Conservation (phyloP, 2,113 vertebrate genomes). For the Seriola aureovittata region DNA sequence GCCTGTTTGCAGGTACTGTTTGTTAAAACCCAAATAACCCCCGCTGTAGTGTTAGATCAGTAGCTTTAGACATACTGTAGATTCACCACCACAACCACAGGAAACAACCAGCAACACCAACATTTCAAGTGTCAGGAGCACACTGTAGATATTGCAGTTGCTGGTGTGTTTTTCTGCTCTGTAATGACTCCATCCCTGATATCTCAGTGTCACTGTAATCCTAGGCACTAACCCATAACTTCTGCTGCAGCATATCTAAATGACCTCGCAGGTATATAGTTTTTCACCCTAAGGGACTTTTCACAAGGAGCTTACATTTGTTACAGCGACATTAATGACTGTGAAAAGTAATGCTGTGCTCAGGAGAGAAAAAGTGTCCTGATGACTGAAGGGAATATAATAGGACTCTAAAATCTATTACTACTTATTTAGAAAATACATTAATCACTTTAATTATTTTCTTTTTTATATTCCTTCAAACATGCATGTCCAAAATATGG, state of each 20-base stretch:
- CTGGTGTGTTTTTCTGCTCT: slow-evolving; percentile 52
- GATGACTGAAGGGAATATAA: background rate
- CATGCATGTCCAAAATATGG: too few relatives aligned
- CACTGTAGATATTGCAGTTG: slow-evolving; percentile 16
- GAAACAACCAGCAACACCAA: slow-evolving; percentile 46
- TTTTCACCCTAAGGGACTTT: background rate
- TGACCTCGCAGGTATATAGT: too few relatives aligned
- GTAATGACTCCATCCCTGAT: slow-evolving; percentile 9
- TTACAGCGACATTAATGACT: background rate
- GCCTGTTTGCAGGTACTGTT: slow-evolving; percentile 85
- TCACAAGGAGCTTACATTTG: background rate
- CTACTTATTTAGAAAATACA: background rate
- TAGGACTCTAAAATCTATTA: background rate
- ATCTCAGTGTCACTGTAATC: slow-evolving; percentile 6
- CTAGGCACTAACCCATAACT: slow-evolving; percentile 34
- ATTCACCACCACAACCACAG: slow-evolving; percentile 14
- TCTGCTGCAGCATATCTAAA: background rate
- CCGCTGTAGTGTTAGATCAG: slow-evolving; percentile 47
- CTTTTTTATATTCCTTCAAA: too few relatives aligned
- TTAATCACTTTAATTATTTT: too few relatives aligned
- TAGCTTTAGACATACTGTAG: slow-evolving; percentile 57
- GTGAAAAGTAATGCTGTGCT: background rate
- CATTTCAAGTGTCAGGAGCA: background rate
- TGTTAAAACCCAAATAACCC: slow-evolving; percentile 30
- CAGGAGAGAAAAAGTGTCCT: background rate